Evolutionary conservation across 2,113 vertebrate species (phyloP).

Genomic region (Beaufortia kweichowensis): DNA sequence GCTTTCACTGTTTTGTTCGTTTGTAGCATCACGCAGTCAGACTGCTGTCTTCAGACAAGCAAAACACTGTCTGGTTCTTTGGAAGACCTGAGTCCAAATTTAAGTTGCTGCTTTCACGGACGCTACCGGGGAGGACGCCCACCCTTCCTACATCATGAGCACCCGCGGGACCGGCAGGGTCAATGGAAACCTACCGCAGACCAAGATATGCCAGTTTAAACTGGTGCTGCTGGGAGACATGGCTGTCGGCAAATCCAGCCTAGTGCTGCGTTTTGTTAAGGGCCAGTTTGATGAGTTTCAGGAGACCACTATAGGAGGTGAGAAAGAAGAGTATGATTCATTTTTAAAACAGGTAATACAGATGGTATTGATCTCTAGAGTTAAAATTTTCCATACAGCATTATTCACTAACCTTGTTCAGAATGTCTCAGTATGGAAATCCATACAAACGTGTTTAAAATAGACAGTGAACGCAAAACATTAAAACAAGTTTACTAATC

Average conservation of each 20-base stretch:
- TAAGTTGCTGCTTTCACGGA: conserved; percentile 27
- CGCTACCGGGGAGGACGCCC: conserved; percentile 35
- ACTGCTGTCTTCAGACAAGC: background rate
- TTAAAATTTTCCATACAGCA: no score
- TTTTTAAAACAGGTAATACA: no score
- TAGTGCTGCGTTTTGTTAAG: conserved; percentile 83
- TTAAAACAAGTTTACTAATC: background rate
- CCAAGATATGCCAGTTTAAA: conserved; percentile 86
- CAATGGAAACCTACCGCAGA: conserved; percentile 76
- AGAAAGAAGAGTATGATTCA: conserved; percentile 25
- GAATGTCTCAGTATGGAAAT: background rate
- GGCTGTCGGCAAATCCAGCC: conserved; percentile 84
- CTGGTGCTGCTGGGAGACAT: conserved; percentile 82
- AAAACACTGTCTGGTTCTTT: background rate
- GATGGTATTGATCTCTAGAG: no score
- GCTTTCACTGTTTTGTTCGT: background rate
- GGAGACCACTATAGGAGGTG: conserved; percentile 84
- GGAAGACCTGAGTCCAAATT: background rate
- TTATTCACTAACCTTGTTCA: background rate
- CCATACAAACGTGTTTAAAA: background rate
- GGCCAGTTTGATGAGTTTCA: conserved; percentile 85
- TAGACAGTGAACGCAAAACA: no score
- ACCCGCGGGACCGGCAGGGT: conserved; percentile 76
- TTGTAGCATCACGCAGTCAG: conserved; percentile 15
- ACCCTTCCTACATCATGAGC: conserved; percentile 69